Evolutionary conservation across 2,888 invertebrate species (phyloP), one percentile per base, ranked within the genome.

Genomic region (Blera fallax): DNA sequence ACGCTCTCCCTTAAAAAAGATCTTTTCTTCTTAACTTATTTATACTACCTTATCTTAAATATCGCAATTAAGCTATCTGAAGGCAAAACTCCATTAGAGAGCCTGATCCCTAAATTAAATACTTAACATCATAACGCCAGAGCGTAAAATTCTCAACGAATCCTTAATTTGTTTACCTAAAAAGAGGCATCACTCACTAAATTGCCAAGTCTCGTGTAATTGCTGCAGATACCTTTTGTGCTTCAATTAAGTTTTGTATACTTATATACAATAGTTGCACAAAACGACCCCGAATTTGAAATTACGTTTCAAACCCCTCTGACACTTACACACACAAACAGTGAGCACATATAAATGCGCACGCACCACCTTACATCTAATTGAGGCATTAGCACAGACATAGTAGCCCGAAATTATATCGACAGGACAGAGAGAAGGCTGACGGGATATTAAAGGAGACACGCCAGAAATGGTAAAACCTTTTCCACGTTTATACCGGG

Each of bases 321-420:
- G 27, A 50, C 48, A 2, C 8, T 11, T n/a, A 21, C 34, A n/a
- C 56, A 8, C 27, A 18, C 21, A 32, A 16, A 24, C 58, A 58
- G 48, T 48, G 3, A 48, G 8, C n/a, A n/a, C n/a, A 48, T 4
- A 14, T 10, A n/a, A 32, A 34, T 64, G 56, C 82, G 48, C 74
- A 79, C 79, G 69, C 64, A 69, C 54, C 56, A 56, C 40, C 50
- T 79, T 52, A 79, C 69, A 58, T 79, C 84, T 79, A 84, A 84
- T 84, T 79, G 79, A 84, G 79, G 69, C 79, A 74, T 79, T 84
- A 84, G 79, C 54, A 69, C 79, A 79, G 62, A 54, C 64, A 84
- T 65, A 73, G 62, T 56, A n/a, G 58, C 40, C 40, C 73, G 50
- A 73, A 83, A 83, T 78, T 79, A 69, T 74, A 84, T 84, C 74